Conservation (phyloP, 2,888 invertebrate species). For the Syrista parreyssii region DNA sequence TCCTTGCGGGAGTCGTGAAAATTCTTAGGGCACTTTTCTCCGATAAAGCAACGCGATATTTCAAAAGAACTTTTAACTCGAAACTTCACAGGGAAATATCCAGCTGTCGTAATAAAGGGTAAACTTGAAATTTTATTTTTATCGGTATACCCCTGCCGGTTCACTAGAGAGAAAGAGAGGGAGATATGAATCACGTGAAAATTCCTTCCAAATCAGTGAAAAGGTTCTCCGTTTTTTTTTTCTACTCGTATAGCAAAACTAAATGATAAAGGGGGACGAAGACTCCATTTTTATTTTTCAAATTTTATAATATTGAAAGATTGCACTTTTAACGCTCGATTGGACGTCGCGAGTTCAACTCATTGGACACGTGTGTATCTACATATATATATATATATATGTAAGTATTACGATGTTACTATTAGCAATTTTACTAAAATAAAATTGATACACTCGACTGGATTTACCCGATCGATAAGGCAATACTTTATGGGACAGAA, state of each 20-base stretch:
- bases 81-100: background rate
- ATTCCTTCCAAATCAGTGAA: background rate
- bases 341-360: background rate
- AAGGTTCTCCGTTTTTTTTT: background rate
- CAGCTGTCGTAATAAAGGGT: background rate
- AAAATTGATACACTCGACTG: constrained; percentile 25
- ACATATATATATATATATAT: no score
- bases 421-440: background rate
- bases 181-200: background rate
- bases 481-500: constrained; percentile 42
- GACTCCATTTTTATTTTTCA: background rate
- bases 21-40: background rate
- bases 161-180: background rate
- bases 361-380: background rate
- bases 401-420: no score
- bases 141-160: background rate
- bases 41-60: background rate
- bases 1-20: background rate
- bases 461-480: constrained; percentile 48
- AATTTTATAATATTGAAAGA: background rate
- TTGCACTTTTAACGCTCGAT: background rate
- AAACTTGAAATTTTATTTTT: background rate
- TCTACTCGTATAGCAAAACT: background rate
- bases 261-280: background rate
- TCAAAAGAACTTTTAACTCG: background rate